Base-by-base conservation (phyloP, 2,113 vertebrate genomes). In the Cervus canadensis region DNA sequence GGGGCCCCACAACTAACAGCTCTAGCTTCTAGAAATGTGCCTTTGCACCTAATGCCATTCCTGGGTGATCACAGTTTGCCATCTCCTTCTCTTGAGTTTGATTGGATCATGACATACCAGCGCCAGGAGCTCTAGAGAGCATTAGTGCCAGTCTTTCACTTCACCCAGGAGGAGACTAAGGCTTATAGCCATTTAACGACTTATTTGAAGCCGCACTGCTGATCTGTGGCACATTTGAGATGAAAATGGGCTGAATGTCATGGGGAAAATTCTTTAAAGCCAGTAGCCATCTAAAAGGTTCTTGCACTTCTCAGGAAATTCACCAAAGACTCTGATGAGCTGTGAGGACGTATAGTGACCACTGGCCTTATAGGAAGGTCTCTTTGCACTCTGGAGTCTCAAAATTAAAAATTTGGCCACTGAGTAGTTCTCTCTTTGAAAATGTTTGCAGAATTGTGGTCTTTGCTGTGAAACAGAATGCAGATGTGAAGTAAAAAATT, bases 301-400 rank as follows among this genome's bases (percentile, higher is more conserved):
- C 36, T 91, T 87, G 19, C 76, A 25, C 94, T 71, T 95, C 60
- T 87, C 30, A 89, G 93, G 76, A 88, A 94, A 82, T 94, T 97
- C 40, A 82, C 59, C 25, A 50, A 88, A 88, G 84, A 16, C 11
- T 67, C 52, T 86, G 30, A 50, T 52, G 45, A 52, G 21, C 33
- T 54, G 11, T 82, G 88, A 91, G 78, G 62, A 89, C 7, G 15
- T 64, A 88, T 50, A 82, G 91, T 52, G 54, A 94, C 8, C 26
- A 56, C n/a, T 57, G 54, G 21, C 57, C 30, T 95, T 76, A 36
- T 52, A 11, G 26, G 60, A 12, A 87, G 28, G 30, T 56, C 10
- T 50, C 13, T 96, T 91, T 81, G n/a, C 19, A 87, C 26, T 89
- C 93, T 81, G 52, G n/a, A 28, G 23, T 87, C 30, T 95, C 54